Percentiles rank a stretch among this genome's conserved stretches.
phyloP scores from a whole-genome alignment of 2,888 invertebrate genomes.

The Trichacis sp. region DNA sequence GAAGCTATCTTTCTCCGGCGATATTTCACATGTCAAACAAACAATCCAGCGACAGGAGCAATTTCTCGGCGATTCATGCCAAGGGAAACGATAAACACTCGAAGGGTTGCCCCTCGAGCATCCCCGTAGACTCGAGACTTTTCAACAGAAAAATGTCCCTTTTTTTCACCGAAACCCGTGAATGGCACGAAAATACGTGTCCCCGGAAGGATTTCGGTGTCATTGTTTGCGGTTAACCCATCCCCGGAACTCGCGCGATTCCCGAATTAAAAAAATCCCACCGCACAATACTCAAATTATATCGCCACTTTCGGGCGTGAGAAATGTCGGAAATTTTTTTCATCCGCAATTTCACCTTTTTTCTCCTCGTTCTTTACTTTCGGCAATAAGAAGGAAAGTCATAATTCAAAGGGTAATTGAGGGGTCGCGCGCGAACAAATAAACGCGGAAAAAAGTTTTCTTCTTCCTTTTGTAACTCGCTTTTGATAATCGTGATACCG shows the following conservation, averaged over 20 bases:
- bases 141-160: slow-evolving; percentile 7
- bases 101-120: slow-evolving; percentile 7
- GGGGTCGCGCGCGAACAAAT: slow-evolving; percentile 14
- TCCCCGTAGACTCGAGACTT: neutral
- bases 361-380: slow-evolving; percentile 12
- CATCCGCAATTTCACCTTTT: neutral
- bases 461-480: slow-evolving; percentile 54
- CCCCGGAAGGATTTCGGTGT: slow-evolving; percentile 27
- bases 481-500: slow-evolving; percentile 58
- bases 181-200: slow-evolving; percentile 14
- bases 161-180: slow-evolving; percentile 11
- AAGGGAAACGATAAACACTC: slow-evolving; percentile 11
- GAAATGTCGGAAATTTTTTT: slow-evolving; percentile 50
- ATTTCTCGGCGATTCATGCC: slow-evolving; percentile 3
- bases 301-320: slow-evolving; percentile 56
- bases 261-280: slow-evolving; percentile 47
- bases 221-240: slow-evolving; percentile 67
- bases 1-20: slow-evolving; percentile 3
- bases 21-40: slow-evolving; percentile 9
- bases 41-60: slow-evolving; percentile 4
- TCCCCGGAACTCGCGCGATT: slow-evolving; percentile 48
- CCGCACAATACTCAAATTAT: slow-evolving; percentile 52
- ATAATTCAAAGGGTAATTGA: slow-evolving; percentile 64
- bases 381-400: slow-evolving; percentile 54
- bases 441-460: slow-evolving; percentile 23